Conservation (phyloP, 2,113 vertebrate genomes). For the Rhinopithecus roxellana region DNA sequence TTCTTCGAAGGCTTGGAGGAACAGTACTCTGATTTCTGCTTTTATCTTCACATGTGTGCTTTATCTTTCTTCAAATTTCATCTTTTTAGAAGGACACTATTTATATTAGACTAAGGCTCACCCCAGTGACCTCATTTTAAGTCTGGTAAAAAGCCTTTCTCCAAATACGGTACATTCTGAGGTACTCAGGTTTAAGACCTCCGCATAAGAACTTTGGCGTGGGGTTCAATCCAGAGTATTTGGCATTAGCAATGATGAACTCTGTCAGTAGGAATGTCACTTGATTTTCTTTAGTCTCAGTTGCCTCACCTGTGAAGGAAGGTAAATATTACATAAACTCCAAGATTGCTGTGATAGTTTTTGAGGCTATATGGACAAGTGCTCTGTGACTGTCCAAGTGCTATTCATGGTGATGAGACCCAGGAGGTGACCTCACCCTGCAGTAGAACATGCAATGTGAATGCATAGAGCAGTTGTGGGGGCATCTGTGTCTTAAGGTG, state of each 20-base stretch:
- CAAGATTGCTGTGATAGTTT: neutral
- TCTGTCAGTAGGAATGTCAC: neutral
- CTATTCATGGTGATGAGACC: neutral
- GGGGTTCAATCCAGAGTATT: neutral
- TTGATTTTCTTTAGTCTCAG: neutral
- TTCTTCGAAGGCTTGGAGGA: rapidly evolving
- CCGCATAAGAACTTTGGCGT: rapidly evolving
- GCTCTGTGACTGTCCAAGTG: neutral
- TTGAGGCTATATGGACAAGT: neutral
- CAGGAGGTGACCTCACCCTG: rapidly evolving
- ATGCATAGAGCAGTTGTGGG: rapidly evolving
- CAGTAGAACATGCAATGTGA: rapidly evolving
- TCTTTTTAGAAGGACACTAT: neutral
- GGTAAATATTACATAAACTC: rapidly evolving
- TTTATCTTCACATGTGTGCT: neutral
- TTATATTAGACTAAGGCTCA: neutral
- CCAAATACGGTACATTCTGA: neutral
- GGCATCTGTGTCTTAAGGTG: no score
- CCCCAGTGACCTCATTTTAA: neutral
- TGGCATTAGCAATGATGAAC: neutral
- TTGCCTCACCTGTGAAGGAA: neutral
- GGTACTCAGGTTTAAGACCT: neutral
- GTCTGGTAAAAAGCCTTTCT: neutral
- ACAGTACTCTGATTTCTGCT: neutral
- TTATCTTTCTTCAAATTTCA: neutral